Conservation (phyloP, 2,888 invertebrate species). For the Polydrusus tereticollis region DNA sequence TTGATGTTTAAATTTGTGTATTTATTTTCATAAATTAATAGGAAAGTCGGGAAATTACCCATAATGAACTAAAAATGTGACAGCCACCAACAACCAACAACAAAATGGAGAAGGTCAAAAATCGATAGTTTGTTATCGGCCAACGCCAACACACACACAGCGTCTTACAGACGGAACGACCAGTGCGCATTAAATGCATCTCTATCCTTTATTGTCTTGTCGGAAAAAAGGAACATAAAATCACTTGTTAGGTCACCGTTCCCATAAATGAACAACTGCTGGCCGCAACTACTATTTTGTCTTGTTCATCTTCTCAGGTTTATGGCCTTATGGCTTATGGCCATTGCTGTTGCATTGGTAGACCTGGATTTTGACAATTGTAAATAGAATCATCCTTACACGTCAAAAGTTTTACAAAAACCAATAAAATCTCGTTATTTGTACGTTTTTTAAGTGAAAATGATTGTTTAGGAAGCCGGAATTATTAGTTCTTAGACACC, state of each 20-base stretch:
- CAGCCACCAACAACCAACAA: not conserved
- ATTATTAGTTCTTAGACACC: not conserved
- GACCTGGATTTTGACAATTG: slow-evolving; percentile 15
- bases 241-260: too few species aligned
- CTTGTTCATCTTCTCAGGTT: too few species aligned
- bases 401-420: slow-evolving; percentile 25
- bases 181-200: too few species aligned
- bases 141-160: not conserved
- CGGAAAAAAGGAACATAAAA: too few species aligned
- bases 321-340: too few species aligned
- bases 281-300: too few species aligned
- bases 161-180: not conserved
- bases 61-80: slow-evolving; percentile 37
- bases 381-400: slow-evolving; percentile 23
- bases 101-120: slow-evolving; percentile 3
- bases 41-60: slow-evolving; percentile 44
- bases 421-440: not conserved
- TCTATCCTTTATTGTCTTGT: too few species aligned
- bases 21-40: slow-evolving; percentile 20
- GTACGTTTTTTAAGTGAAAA: slow-evolving; percentile 21
- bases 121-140: too few species aligned
- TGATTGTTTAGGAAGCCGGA: slow-evolving; percentile 19
- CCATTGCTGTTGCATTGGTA: not conserved
- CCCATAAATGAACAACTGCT: too few species aligned
- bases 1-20: slow-evolving; percentile 1